Conservation (phyloP, 2,888 invertebrate species). For the Lydus trimaculatus region DNA sequence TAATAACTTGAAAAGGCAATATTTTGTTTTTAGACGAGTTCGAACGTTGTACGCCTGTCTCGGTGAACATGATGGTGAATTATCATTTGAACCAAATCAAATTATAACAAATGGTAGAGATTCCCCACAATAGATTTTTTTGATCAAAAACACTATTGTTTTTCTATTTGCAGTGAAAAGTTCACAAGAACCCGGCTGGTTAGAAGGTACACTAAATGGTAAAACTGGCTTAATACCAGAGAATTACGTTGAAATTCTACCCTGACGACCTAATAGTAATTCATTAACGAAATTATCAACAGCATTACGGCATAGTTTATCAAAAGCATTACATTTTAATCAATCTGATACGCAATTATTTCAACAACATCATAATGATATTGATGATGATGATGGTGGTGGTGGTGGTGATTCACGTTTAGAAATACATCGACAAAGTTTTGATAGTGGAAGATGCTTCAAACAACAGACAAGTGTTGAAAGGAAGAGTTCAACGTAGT, state of each 20-base stretch:
- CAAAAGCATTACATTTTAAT: conserved; percentile 54
- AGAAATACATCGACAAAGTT: conserved; percentile 52
- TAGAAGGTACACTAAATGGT: conserved; percentile 93
- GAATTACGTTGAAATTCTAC: conserved; percentile 93
- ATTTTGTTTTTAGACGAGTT: conserved; percentile 71
- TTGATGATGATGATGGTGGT: not conserved
- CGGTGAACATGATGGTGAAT: conserved; percentile 95
- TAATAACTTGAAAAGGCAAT: not conserved
- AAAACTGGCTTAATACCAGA: conserved; percentile 93
- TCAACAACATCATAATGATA: conserved; percentile 6
- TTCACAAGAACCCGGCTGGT: conserved; percentile 97
- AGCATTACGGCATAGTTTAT: conserved; percentile 53
- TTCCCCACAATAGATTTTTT: not conserved
- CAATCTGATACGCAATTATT: conserved; percentile 46
- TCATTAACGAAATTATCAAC: conserved; percentile 55
- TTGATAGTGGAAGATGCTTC: conserved; percentile 49
- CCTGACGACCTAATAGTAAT: conserved; percentile 62
- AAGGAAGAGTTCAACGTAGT: conserved; percentile 55
- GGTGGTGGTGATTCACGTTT: conserved; percentile 35
- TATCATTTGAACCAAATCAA: conserved; percentile 98
- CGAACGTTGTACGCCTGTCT: conserved; percentile 95
- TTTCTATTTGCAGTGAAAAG: conserved; percentile 72
- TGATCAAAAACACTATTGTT: too few species aligned
- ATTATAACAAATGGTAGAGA: conserved; percentile 91
- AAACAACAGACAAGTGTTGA: conserved; percentile 49